Conservation (phyloP, 2,888 invertebrate species). For the Trissolcus brochymenae region DNA sequence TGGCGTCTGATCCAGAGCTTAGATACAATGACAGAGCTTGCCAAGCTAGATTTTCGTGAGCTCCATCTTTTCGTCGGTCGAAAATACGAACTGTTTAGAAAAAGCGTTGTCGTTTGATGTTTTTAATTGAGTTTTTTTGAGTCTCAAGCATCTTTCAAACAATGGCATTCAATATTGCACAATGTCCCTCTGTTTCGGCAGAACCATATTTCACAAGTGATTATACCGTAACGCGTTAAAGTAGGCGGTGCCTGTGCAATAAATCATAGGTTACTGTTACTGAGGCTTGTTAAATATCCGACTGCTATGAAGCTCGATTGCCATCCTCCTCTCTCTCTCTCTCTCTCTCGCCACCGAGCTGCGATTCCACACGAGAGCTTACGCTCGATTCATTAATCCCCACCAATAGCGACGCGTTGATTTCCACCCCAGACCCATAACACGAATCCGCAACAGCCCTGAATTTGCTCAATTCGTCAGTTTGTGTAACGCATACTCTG, state of each 20-base stretch:
- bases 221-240: constrained; percentile 71
- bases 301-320: constrained; percentile 64
- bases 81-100: constrained; percentile 19
- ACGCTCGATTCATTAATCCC: constrained; percentile 49
- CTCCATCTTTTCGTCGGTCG: not conserved
- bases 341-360: constrained; percentile 21
- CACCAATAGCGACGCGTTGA: constrained; percentile 35
- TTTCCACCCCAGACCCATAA: constrained; percentile 22
- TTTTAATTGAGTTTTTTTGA: not conserved
- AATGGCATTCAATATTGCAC: constrained; percentile 55
- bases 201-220: constrained; percentile 73
- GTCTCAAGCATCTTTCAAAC: constrained; percentile 20
- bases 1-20: not conserved
- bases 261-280: constrained; percentile 72
- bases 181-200: constrained; percentile 58
- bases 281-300: constrained; percentile 32
- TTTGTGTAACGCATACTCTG: constrained; percentile 29
- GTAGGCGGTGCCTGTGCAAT: constrained; percentile 68
- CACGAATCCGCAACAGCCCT: constrained; percentile 40
- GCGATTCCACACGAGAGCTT: constrained; percentile 44
- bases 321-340: constrained; percentile 55
- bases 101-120: constrained; percentile 25
- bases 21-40: no score
- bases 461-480: constrained; percentile 44
- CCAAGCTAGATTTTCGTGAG: not conserved